phyloP scores from a whole-genome alignment of 2,888 invertebrate genomes.

The Acanthococcus lagerstroemiae region DNA sequence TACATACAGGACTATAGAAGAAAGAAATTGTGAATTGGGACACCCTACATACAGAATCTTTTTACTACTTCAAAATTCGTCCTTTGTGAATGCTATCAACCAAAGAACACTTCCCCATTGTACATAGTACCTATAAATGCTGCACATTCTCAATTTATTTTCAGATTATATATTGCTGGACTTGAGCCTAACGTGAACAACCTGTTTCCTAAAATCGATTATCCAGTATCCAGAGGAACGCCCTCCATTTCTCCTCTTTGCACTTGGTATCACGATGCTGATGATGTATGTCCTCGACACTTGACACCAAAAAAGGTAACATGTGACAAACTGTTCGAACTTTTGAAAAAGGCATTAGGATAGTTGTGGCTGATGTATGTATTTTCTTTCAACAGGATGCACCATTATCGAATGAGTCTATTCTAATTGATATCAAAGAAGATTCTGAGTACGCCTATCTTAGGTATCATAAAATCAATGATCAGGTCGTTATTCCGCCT shows the following conservation, averaged over 20 bases:
- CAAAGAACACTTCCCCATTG: background rate
- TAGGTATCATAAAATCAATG: slow-evolving; percentile 13
- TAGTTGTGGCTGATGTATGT: background rate
- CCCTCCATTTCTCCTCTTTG: slow-evolving; percentile 71
- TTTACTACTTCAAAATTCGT: too few relatives aligned
- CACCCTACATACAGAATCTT: too few relatives aligned
- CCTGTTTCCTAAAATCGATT: slow-evolving; percentile 62
- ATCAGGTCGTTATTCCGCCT: slow-evolving; percentile 1
- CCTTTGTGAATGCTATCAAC: too few relatives aligned
- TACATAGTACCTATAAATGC: background rate
- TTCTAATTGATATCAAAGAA: background rate
- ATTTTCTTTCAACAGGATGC: background rate
- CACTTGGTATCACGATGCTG: slow-evolving; percentile 62
- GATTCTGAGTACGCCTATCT: slow-evolving; percentile 16
- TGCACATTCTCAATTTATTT: background rate
- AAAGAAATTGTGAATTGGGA: too few relatives aligned
- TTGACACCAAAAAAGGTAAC: background rate
- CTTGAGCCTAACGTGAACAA: slow-evolving; percentile 60
- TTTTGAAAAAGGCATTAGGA: background rate
- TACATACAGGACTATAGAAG: too few relatives aligned
- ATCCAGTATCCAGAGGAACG: slow-evolving; percentile 77
- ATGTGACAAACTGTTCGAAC: background rate
- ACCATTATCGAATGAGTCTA: background rate
- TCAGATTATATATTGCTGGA: slow-evolving; percentile 61
- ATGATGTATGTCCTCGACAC: slow-evolving; percentile 36